These are phyloP conservation scores for Physeter macrocephalus DNA, from an alignment of 2,113 vertebrate genomes.

Conservation along the genomic window DNA sequence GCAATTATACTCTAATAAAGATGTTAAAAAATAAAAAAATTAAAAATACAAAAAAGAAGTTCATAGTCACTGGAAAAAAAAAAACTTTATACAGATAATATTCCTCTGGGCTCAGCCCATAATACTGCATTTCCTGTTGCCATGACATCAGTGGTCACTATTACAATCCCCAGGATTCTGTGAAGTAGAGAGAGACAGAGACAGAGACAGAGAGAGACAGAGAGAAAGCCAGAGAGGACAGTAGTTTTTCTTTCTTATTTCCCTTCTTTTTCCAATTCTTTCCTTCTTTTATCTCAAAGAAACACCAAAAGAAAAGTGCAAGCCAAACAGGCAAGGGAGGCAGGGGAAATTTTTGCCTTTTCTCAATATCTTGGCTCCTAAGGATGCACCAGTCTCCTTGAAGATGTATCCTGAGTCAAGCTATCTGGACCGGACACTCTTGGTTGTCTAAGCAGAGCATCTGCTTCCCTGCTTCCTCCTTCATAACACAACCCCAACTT, in stretches of 20 bases:
- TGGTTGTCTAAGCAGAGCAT: neutral
- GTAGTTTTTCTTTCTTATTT: neutral
- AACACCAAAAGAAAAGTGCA: neutral
- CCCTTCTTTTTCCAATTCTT: neutral
- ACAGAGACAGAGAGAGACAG: neutral
- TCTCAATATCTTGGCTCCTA: neutral
- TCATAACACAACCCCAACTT: neutral
- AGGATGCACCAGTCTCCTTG: neutral
- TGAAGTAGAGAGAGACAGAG: neutral
- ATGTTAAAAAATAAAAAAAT: too few species aligned
- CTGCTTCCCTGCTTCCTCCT: neutral
- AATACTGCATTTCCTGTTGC: neutral
- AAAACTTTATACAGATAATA: neutral
- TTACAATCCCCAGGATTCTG: neutral
- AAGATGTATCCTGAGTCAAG: neutral
- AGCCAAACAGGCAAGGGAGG: neutral
- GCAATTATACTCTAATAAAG: too few species aligned
- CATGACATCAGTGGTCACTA: neutral
- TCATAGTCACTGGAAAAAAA: too few species aligned
- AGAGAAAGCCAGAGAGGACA: neutral
- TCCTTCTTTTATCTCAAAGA: neutral
- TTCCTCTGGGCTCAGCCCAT: neutral
- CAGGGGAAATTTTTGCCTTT: neutral
- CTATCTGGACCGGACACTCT: rapidly evolving
- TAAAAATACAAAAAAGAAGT: too few species aligned